Evolutionary conservation across 2,797 vertebrate genomes (phyloP).

Genomic region (Syngnathus acus): DNA sequence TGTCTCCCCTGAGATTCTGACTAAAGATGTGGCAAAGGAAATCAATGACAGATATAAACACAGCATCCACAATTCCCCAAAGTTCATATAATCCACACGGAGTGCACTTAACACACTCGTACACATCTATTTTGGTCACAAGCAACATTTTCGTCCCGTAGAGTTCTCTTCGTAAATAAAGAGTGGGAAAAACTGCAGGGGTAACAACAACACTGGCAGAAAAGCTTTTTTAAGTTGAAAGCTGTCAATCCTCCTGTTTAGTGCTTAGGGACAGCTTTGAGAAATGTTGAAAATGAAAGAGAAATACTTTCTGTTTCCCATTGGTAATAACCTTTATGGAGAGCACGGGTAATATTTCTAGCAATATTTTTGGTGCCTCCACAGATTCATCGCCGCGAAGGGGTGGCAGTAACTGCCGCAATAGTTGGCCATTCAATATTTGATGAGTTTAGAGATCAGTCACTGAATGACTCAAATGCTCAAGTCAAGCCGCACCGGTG

Average conservation of each 20-base stretch:
- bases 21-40: not conserved
- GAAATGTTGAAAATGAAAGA: not conserved
- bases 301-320: not conserved
- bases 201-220: not conserved
- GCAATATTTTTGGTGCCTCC: not conserved
- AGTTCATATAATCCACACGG: not conserved
- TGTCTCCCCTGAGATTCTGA: too few relatives aligned
- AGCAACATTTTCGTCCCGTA: not conserved
- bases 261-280: not conserved
- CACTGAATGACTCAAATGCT: too few relatives aligned
- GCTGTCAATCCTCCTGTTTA: not conserved
- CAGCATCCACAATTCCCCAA: not conserved
- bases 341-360: not conserved
- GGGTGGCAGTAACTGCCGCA: too few relatives aligned
- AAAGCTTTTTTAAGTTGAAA: too few relatives aligned
- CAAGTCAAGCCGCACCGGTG: too few relatives aligned
- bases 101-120: not conserved
- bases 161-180: not conserved
- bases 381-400: not conserved
- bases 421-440: too few relatives aligned
- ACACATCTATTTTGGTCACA: not conserved
- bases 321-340: not conserved
- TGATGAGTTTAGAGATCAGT: too few relatives aligned
- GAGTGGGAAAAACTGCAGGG: not conserved
- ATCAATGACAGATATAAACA: not conserved